A percentile compares a stretch with the other conserved stretches of the same genome.
Evolutionary conservation across 2,888 invertebrate species (phyloP).

Genomic region (Maniola hyperantus): DNA sequence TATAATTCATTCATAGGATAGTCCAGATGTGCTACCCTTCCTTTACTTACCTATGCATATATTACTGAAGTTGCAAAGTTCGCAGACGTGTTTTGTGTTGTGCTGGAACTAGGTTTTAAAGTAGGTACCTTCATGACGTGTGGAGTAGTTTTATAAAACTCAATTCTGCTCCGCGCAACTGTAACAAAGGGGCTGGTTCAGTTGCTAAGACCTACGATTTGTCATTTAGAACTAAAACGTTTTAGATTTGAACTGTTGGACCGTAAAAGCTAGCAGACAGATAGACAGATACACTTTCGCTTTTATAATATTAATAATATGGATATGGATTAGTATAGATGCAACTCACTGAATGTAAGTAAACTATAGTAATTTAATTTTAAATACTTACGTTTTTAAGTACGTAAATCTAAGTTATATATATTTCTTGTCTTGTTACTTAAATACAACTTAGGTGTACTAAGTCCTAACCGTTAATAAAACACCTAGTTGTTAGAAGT

Average conservation of each 20-base stretch:
- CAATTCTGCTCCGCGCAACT: neutral
- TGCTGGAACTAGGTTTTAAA: conserved; percentile 20
- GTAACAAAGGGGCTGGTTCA: neutral
- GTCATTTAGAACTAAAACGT: neutral
- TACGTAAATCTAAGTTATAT: too few relatives aligned
- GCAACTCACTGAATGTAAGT: too few relatives aligned
- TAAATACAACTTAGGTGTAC: too few relatives aligned
- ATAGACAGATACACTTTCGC: too few relatives aligned
- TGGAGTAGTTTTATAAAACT: conserved; percentile 23
- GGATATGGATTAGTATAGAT: too few relatives aligned
- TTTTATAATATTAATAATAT: too few relatives aligned
- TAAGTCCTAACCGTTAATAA: neutral
- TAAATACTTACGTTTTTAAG: too few relatives aligned
- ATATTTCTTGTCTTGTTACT: too few relatives aligned
- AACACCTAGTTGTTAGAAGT: conserved; percentile 6
- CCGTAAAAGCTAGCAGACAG: too few relatives aligned
- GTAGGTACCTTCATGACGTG: neutral
- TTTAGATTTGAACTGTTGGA: too few relatives aligned
- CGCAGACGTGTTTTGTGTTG: conserved; percentile 15
- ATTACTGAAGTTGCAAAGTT: conserved; percentile 12
- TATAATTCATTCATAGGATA: conserved; percentile 13
- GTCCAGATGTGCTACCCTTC: neutral
- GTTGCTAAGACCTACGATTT: neutral
- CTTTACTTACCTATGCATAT: conserved; percentile 16
- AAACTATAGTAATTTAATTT: too few relatives aligned